phyloP scores from a whole-genome alignment of 2,888 invertebrate species.

The Apantesis nais region DNA sequence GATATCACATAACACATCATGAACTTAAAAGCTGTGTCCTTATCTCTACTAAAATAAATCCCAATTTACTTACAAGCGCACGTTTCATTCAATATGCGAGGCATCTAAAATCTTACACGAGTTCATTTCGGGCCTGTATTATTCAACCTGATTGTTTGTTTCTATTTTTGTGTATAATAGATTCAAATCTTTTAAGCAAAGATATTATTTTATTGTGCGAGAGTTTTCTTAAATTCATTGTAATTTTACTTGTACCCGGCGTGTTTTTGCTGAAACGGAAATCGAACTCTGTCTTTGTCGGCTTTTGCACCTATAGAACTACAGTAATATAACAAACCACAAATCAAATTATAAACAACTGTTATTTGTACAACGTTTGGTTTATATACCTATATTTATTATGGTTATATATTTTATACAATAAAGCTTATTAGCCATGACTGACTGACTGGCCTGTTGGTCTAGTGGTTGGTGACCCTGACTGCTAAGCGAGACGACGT shows the following conservation, averaged over 20 bases:
- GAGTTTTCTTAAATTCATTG: conserved; percentile 12
- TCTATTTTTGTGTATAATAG: neutral
- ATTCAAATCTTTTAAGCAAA: neutral
- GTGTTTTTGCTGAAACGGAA: conserved; percentile 33
- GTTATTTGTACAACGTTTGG: neutral
- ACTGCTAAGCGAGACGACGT: no score
- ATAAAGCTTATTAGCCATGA: neutral
- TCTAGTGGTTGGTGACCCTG: no score
- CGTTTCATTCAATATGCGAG: neutral
- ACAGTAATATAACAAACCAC: conserved; percentile 36
- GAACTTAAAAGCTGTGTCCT: neutral
- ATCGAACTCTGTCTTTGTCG: conserved; percentile 45
- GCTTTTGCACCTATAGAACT: conserved; percentile 28
- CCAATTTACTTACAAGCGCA: neutral
- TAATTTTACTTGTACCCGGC: conserved; percentile 39
- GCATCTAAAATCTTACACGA: neutral
- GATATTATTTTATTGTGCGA: neutral
- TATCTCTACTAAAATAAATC: neutral
- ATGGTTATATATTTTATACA: neutral
- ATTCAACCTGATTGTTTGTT: no score
- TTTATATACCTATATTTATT: neutral
- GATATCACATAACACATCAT: no score
- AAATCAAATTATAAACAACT: neutral
- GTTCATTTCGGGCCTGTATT: neutral
- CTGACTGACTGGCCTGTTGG: no score